Base-by-base conservation (phyloP, 1,140 invertebrate species). In the Chionoecetes opilio region DNA sequence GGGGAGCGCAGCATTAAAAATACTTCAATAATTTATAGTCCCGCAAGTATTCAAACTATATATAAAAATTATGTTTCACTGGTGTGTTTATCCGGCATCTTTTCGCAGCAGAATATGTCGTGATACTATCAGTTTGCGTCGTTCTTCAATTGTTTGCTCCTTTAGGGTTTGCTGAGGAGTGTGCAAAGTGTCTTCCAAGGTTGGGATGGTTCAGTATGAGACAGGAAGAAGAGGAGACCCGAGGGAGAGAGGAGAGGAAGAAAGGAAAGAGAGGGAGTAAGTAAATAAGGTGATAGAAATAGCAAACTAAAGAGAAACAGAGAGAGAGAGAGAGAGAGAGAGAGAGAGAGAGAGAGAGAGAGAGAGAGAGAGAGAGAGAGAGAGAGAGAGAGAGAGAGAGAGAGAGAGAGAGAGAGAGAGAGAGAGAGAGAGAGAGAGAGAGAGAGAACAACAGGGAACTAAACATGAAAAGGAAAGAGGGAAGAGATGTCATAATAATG, bases 91-190 rank as follows among this genome's bases (percentile, higher is more conserved):
- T 95, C 94, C 75, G 94, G 34, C 90, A 95, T 92, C 87, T 95
- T 95, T 91, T 95, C 38, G 46, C n/a, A 53, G 82, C 26, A 86
- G 94, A 95, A 95, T 87, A 92, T 95, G 90, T 95, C 84, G 84
- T 95, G 94, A 95, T 95, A 35, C 38, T 91, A 3, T 84, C 63
- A 84, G 26, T 14, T 93, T 82, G 63, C 63, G 63, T 35, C 63
- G 35, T 37, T 63, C 37, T 35, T 53, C 63, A 75, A 35, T 32
- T 92, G 87, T 89, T n/a, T 38, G 37, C 14, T 88, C 41, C n/a
- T 46, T 38, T 14, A 34, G 41, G 35, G n/a, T 89, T 41, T 41
- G n/a, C n/a, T 89, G 87, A 41, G 26, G 21, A 46, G 37, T 41
- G 87, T 41, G 87, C 21, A n/a, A 41, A 37, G 34, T 87, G 86